phyloP scores from a whole-genome alignment of 2,113 vertebrate species.

The Oxyruncus cristatus region DNA sequence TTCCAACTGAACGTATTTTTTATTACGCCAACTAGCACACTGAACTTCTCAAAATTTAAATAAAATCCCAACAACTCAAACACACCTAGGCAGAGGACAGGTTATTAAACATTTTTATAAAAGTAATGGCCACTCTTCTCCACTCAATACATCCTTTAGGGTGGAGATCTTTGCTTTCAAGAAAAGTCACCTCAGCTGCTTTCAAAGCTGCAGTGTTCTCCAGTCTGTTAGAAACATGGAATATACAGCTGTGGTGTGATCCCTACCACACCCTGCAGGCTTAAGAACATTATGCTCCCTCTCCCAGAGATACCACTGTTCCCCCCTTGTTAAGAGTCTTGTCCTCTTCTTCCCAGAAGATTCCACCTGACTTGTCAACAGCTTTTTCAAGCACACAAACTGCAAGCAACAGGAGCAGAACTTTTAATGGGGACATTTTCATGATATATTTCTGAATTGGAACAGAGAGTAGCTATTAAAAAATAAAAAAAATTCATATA shows the following conservation, averaged over 20 bases:
- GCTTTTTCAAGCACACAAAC: not conserved
- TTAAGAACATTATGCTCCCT: not conserved
- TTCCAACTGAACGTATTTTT: not conserved
- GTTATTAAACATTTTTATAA: not conserved
- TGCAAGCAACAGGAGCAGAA: not conserved
- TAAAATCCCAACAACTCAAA: not conserved
- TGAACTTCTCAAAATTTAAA: not conserved
- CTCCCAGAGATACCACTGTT: not conserved
- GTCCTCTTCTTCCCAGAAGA: not conserved
- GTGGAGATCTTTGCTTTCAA: not conserved
- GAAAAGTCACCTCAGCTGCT: not conserved
- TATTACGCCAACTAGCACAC: not conserved
- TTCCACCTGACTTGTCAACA: not conserved
- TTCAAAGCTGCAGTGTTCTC: not conserved
- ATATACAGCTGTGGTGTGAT: not conserved
- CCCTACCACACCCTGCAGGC: not conserved
- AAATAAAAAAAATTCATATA: not conserved
- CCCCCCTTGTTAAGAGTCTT: not conserved
- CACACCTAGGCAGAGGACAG: not conserved
- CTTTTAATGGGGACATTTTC: not conserved
- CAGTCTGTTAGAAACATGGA: accelerated
- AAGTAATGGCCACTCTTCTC: not conserved
- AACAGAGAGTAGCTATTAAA: not conserved
- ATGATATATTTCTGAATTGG: not conserved
- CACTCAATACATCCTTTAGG: not conserved